These are phyloP conservation scores for Sebastes steindachneri DNA, from an alignment of 2,797 vertebrate genomes.

Conservation along the genomic window DNA sequence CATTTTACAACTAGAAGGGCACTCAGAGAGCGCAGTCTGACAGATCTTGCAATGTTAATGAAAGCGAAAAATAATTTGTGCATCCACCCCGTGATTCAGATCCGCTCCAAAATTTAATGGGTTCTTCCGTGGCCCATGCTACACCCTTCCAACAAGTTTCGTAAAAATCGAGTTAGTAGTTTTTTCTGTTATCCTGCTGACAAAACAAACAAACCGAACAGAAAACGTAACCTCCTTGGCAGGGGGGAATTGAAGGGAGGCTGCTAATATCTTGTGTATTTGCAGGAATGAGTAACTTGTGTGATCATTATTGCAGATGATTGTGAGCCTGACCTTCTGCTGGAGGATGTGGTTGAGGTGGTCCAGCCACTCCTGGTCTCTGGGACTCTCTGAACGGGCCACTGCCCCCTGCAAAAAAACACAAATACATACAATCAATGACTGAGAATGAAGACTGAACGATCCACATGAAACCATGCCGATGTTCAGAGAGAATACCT, in stretches of 20 bases:
- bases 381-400: conserved; percentile 70
- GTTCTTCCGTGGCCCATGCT: not conserved
- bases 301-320: not conserved
- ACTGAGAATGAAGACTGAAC: not conserved
- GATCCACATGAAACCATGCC: not conserved
- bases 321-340: conserved; percentile 84
- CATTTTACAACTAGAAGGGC: not conserved
- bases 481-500: not conserved
- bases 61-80: not conserved
- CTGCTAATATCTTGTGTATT: not conserved
- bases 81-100: not conserved
- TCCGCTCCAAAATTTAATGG: not conserved
- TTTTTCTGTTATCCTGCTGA: not conserved
- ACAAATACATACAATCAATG: conserved; percentile 32
- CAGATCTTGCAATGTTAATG: not conserved
- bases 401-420: conserved; percentile 73
- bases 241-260: not conserved
- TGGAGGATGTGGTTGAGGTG: conserved; percentile 87
- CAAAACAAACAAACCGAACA: not conserved
- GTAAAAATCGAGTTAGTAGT: not conserved
- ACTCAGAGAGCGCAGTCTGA: not conserved
- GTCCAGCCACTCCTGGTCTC: conserved; percentile 88
- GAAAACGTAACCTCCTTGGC: not conserved
- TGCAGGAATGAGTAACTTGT: not conserved
- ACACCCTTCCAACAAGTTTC: not conserved